Conservation (phyloP, 1,140 invertebrate species). For the Diprion similis region DNA sequence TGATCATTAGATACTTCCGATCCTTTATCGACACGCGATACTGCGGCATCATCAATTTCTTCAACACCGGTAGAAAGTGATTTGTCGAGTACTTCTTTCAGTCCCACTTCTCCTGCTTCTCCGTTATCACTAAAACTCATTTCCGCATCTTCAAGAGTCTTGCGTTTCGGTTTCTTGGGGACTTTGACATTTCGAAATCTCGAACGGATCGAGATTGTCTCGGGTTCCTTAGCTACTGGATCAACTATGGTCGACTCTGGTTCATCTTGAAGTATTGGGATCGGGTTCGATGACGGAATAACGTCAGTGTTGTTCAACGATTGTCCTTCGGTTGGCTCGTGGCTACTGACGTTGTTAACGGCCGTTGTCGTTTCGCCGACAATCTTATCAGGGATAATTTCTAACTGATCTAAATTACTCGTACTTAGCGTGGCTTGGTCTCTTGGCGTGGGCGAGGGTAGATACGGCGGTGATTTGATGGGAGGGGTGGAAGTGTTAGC, state of each 20-base stretch:
- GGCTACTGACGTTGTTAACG: not conserved
- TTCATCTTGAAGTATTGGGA: not conserved
- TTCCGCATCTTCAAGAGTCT: not conserved
- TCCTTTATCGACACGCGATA: not conserved
- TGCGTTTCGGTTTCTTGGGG: conserved; percentile 8
- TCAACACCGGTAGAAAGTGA: not conserved
- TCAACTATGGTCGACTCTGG: too few species aligned
- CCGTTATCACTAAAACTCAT: not conserved
- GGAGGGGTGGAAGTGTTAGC: conserved; percentile 12
- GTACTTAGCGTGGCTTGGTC: not conserved
- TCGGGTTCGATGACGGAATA: not conserved
- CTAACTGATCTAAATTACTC: not conserved
- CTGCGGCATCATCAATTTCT: not conserved
- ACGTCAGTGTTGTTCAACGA: not conserved
- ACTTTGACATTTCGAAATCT: not conserved
- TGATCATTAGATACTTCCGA: not conserved
- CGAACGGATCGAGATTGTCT: too few species aligned
- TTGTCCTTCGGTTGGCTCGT: not conserved
- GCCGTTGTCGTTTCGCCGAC: too few species aligned
- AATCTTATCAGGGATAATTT: not conserved
- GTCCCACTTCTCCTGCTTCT: not conserved
- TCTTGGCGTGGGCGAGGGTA: conserved; percentile 13
- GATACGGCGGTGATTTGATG: conserved; percentile 13
- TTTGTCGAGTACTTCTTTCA: not conserved
- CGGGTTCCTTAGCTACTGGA: too few species aligned